A percentile compares a stretch with the other conserved stretches of the same genome.
These are phyloP conservation scores for Pegea sp. DNA, from an alignment of 23 tunicate genomes.

Conservation along the genomic window DNA sequence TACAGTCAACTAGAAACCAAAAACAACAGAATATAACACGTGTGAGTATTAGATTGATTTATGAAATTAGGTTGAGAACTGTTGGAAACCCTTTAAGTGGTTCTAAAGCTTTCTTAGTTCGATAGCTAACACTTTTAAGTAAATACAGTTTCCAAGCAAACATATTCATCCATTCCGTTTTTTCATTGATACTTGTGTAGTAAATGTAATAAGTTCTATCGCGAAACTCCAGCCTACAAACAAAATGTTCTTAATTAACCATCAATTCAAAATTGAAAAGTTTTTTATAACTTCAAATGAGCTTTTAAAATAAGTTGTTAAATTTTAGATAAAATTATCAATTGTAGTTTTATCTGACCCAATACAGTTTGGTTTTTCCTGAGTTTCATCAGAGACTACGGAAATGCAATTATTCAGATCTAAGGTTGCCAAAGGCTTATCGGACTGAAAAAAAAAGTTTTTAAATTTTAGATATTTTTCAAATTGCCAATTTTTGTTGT, in stretches of 20 bases:
- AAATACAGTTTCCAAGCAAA: slow-evolving; percentile 60
- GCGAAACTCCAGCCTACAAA: slow-evolving; percentile 25
- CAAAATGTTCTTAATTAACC: neutral
- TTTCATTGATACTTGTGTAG: slow-evolving; percentile 28
- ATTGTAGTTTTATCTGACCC: slow-evolving; percentile 26
- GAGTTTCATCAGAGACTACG: slow-evolving; percentile 22
- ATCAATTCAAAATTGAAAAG: no score
- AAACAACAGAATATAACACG: no score
- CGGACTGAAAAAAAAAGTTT: slow-evolving; percentile 19
- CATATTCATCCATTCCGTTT: slow-evolving; percentile 67
- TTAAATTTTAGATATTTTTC: neutral
- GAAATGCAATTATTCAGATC: slow-evolving; percentile 21
- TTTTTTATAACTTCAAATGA: no score
- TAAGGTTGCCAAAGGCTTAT: slow-evolving; percentile 41
- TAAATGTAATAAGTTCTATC: slow-evolving; percentile 67
- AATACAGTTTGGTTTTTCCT: slow-evolving; percentile 59
- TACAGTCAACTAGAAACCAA: no score
- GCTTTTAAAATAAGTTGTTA: neutral
- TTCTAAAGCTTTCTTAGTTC: no score
- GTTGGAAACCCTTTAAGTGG: no score
- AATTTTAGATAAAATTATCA: neutral
- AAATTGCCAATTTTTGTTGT: no score
- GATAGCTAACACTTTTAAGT: no score
- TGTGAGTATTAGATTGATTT: no score
- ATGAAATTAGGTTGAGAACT: no score